Percentiles rank a stretch among this genome's conserved stretches.
Evolutionary conservation across 2,888 invertebrate genomes (phyloP).

Genomic region (Agelastica alni): DNA sequence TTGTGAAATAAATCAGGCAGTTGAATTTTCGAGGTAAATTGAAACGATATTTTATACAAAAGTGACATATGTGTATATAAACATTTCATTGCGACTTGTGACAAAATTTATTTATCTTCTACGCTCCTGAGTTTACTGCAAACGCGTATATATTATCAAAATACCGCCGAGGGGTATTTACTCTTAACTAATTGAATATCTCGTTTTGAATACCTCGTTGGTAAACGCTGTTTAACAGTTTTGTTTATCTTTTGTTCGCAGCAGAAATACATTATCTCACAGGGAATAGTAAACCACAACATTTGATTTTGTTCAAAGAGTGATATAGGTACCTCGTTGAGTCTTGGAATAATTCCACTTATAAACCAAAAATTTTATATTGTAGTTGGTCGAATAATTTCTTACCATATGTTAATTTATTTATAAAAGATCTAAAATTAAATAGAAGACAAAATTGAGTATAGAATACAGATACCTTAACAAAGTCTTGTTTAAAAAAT

Average conservation of each 20-base stretch:
- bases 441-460: too few species aligned
- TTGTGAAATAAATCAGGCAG: neutral
- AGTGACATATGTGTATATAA: neutral
- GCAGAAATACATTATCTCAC: neutral
- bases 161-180: slow-evolving; percentile 23
- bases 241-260: slow-evolving; percentile 15
- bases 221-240: slow-evolving; percentile 12
- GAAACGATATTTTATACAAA: neutral
- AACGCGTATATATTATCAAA: slow-evolving; percentile 23
- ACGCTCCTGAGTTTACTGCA: slow-evolving; percentile 14
- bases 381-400: too few species aligned
- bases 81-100: neutral
- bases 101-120: neutral
- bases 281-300: neutral
- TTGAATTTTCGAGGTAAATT: neutral
- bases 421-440: too few species aligned
- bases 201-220: slow-evolving; percentile 15
- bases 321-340: too few species aligned
- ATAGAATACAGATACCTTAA: too few species aligned
- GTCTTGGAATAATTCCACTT: too few species aligned
- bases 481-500: too few species aligned
- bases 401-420: too few species aligned
- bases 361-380: too few species aligned
- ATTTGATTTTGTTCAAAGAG: neutral
- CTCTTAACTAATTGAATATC: slow-evolving; percentile 27